These are phyloP conservation scores for Anadara kagoshimensis DNA, from an alignment of 1,140 invertebrate species.

Conservation along the genomic window DNA sequence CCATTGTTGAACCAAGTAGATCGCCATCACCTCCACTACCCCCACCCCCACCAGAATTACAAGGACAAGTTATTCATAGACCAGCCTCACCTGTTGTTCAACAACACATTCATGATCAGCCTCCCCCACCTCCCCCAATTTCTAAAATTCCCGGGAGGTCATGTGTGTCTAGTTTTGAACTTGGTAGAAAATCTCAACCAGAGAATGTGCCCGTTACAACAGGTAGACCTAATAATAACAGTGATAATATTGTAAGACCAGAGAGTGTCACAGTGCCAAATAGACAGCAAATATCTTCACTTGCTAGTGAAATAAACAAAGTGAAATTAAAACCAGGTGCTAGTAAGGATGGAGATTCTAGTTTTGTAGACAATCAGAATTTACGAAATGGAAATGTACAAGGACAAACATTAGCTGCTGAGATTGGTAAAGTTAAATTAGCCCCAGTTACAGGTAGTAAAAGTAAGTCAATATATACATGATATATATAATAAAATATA, in stretches of 20 bases:
- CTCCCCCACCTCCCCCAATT: slow-evolving; percentile 38
- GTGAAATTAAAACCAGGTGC: slow-evolving; percentile 22
- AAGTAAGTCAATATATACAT: background rate
- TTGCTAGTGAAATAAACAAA: slow-evolving; percentile 21
- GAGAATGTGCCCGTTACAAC: background rate
- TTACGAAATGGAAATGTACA: background rate
- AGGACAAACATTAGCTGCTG: slow-evolving; percentile 23
- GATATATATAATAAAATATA: background rate
- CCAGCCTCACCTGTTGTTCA: background rate
- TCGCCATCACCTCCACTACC: slow-evolving; percentile 36
- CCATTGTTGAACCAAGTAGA: slow-evolving; percentile 15
- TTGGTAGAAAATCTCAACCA: slow-evolving; percentile 23
- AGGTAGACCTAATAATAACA: background rate
- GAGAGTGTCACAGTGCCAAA: no score
- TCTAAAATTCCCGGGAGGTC: slow-evolving; percentile 38
- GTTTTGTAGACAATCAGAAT: background rate
- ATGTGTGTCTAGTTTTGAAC: slow-evolving; percentile 37
- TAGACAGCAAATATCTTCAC: background rate
- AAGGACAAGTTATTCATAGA: background rate
- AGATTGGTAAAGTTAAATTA: slow-evolving; percentile 28
- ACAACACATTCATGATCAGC: slow-evolving; percentile 2
- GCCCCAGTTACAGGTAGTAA: slow-evolving; percentile 1
- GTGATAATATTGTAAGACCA: no score
- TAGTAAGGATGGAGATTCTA: background rate
- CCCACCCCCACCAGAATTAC: slow-evolving; percentile 21